Evolutionary conservation across 2,113 vertebrate genomes (phyloP).

Genomic region (Notiomystis cincta): DNA sequence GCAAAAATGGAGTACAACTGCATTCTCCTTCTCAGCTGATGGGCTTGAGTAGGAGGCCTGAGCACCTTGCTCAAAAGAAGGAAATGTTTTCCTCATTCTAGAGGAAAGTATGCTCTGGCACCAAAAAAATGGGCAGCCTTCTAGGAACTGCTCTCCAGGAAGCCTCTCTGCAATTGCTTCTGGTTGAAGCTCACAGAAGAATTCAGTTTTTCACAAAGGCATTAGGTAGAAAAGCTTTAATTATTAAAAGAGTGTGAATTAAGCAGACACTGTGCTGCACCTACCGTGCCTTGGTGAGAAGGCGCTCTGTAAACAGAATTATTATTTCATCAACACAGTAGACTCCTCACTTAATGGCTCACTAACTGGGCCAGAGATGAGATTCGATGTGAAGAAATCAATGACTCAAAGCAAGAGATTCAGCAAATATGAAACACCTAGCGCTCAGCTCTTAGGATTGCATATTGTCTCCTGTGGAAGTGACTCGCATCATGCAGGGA

Average conservation of each 20-base stretch:
- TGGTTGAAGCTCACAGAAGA: background rate
- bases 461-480: conserved; percentile 55
- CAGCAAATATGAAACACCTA: conserved; percentile 61
- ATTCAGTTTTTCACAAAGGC: conserved; percentile 22
- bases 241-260: conserved; percentile 58
- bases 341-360: conserved; percentile 65
- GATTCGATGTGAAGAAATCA: conserved; percentile 55
- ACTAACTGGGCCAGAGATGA: conserved; percentile 61
- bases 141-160: background rate
- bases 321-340: conserved; percentile 68
- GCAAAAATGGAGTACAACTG: background rate
- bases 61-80: background rate
- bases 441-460: conserved; percentile 44
- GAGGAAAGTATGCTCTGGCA: background rate
- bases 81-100: background rate
- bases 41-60: background rate
- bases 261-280: conserved; percentile 32
- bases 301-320: conserved; percentile 49
- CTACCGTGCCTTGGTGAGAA: conserved; percentile 50
- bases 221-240: conserved; percentile 60
- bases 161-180: background rate
- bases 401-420: conserved; percentile 55
- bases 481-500: conserved; percentile 27
- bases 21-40: background rate
- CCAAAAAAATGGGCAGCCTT: background rate